phyloP scores from a whole-genome alignment of 2,888 invertebrate genomes.

The Orchesella flavescens region DNA sequence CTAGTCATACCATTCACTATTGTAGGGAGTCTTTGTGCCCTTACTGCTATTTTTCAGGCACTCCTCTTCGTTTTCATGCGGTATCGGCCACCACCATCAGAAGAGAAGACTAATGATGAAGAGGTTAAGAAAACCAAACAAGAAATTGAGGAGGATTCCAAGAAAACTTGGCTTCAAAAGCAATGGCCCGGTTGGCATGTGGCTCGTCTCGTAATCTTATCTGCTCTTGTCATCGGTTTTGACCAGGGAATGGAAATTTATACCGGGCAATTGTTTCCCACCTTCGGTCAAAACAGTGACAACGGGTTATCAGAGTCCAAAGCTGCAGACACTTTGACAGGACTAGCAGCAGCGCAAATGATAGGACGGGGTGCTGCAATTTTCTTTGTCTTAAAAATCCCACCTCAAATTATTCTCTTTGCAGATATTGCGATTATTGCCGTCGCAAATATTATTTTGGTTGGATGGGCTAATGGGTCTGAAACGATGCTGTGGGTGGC shows the following conservation, averaged over 20 bases:
- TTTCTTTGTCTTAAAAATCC: conserved; percentile 49
- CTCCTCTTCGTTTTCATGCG: conserved; percentile 56
- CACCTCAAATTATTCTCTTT: conserved; percentile 46
- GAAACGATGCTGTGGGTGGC: conserved; percentile 53
- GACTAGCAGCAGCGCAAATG: conserved; percentile 59
- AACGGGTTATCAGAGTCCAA: conserved; percentile 56
- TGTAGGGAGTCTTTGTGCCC: conserved; percentile 43
- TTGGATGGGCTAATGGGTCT: conserved; percentile 30
- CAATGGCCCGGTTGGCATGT: conserved; percentile 38
- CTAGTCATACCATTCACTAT: conserved; percentile 64
- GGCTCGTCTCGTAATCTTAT: conserved; percentile 48
- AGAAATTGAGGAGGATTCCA: background rate
- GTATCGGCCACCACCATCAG: conserved; percentile 59
- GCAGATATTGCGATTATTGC: conserved; percentile 44
- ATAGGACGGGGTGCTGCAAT: conserved; percentile 58
- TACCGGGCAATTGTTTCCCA: conserved; percentile 65
- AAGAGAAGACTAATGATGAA: background rate
- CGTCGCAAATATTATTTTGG: conserved; percentile 44
- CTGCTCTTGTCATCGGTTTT: conserved; percentile 52
- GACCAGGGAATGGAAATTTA: conserved; percentile 64
- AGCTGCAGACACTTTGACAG: conserved; percentile 58
- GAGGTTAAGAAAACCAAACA: background rate
- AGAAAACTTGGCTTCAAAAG: background rate
- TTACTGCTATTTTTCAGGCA: conserved; percentile 39
- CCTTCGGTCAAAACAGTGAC: conserved; percentile 64